Percentiles rank a stretch among this genome's conserved stretches.
Evolutionary conservation across 2,113 vertebrate species (phyloP).

Genomic region (Aptenodytes forsteri): DNA sequence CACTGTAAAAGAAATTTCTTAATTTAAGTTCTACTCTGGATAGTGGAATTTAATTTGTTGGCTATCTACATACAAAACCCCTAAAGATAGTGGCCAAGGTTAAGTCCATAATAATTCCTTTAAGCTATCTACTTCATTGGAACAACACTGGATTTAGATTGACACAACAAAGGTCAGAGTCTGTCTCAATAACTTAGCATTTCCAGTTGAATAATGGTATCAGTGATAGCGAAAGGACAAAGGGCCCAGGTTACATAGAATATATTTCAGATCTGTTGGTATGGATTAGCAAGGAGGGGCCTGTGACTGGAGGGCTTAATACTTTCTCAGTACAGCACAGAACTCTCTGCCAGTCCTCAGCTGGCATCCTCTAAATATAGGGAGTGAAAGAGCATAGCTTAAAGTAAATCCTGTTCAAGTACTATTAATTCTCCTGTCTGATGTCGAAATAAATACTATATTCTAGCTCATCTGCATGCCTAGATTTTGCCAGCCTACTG

Average conservation of each 20-base stretch:
- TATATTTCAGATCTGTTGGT: not conserved
- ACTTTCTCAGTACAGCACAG: not conserved
- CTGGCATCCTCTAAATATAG: not conserved
- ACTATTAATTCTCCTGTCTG: not conserved
- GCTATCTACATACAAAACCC: not conserved
- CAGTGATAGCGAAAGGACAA: not conserved
- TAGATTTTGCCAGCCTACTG: not conserved
- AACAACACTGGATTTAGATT: not conserved
- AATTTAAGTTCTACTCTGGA: not conserved
- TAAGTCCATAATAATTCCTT: not conserved
- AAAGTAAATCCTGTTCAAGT: not conserved
- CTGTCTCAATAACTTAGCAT: not conserved
- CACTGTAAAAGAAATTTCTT: not conserved
- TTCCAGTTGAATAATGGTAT: constrained; percentile 17
- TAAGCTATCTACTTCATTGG: not conserved
- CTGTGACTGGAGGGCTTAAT: not conserved
- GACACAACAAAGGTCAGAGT: not conserved
- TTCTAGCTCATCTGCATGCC: not conserved
- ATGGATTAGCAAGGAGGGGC: not conserved
- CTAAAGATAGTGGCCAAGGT: not conserved
- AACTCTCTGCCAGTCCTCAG: not conserved
- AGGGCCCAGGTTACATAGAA: not conserved
- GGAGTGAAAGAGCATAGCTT: not conserved
- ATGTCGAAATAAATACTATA: not conserved
- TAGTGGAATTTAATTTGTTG: not conserved